A percentile compares a stretch with the other conserved stretches of the same genome.
Evolutionary conservation across 2,888 invertebrate genomes (phyloP).

Genomic region (Dasypolia templi): DNA sequence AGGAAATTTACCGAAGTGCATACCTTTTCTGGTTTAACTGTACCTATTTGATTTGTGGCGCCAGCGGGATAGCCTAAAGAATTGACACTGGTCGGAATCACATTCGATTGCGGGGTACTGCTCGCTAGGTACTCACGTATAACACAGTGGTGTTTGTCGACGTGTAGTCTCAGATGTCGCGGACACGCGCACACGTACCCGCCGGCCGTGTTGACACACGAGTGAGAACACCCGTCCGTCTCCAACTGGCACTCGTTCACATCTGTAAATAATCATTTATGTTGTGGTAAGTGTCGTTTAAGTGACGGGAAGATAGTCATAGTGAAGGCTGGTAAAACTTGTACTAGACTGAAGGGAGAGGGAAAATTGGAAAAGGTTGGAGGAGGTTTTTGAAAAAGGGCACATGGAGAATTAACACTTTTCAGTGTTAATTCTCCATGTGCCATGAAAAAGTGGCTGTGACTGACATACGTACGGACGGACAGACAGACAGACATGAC

Average conservation of each 20-base stretch:
- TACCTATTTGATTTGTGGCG: not conserved
- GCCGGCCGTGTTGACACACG: constrained; percentile 91
- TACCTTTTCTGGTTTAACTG: not conserved
- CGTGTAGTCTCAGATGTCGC: constrained; percentile 75
- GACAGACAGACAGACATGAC: too few relatives aligned
- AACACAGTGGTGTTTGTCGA: constrained; percentile 79
- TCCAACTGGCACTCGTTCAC: constrained; percentile 88
- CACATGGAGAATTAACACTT: too few relatives aligned
- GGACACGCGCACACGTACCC: constrained; percentile 92
- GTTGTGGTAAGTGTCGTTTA: not conserved
- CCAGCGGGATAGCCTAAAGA: not conserved
- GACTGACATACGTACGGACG: too few relatives aligned
- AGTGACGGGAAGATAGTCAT: not conserved
- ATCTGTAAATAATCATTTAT: constrained; percentile 74
- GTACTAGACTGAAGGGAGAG: not conserved
- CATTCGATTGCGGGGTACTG: not conserved
- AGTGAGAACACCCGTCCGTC: constrained; percentile 88
- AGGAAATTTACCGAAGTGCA: not conserved
- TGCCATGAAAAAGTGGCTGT: too few relatives aligned
- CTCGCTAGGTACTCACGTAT: constrained; percentile 66
- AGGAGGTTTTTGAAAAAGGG: not conserved
- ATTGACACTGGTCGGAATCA: not conserved
- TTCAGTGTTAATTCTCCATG: too few relatives aligned
- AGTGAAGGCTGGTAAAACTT: not conserved
- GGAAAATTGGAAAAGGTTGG: not conserved